A percentile compares a stretch with the other conserved stretches of the same genome.
Evolutionary conservation across 2,888 invertebrate species (phyloP).

Genomic region (Hyppa rectilinea): DNA sequence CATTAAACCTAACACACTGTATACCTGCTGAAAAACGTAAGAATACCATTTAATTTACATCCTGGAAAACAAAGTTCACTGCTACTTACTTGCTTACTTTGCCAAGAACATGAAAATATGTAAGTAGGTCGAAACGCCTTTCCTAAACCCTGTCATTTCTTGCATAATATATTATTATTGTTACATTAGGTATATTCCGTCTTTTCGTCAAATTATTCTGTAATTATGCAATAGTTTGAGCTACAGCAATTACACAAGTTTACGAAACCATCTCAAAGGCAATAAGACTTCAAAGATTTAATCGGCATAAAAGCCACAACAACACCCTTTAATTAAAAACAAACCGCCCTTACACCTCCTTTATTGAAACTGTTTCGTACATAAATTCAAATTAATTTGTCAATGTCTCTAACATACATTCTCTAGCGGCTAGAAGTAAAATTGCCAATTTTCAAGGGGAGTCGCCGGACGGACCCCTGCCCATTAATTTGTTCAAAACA

Average conservation of each 20-base stretch:
- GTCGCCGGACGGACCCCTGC: slow-evolving; percentile 14
- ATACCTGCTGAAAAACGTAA: background rate
- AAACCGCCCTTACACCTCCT: slow-evolving; percentile 19
- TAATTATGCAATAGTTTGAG: background rate
- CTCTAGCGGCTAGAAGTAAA: slow-evolving; percentile 22
- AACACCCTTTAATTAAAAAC: slow-evolving; percentile 50
- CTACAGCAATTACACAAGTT: slow-evolving; percentile 16
- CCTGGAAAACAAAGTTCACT: background rate
- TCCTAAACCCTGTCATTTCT: background rate
- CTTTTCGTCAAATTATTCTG: background rate
- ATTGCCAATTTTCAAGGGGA: slow-evolving; percentile 52
- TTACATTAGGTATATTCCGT: background rate
- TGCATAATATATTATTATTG: background rate
- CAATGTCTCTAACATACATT: slow-evolving; percentile 62
- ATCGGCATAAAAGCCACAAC: slow-evolving; percentile 18
- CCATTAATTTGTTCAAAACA: slow-evolving; percentile 51
- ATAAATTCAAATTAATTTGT: slow-evolving; percentile 65
- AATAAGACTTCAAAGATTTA: slow-evolving; percentile 23
- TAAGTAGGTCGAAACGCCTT: background rate
- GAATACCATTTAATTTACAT: background rate
- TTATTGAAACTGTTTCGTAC: slow-evolving; percentile 32
- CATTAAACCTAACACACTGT: no score
- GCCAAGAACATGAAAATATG: no score
- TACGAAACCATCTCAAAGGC: slow-evolving; percentile 5
- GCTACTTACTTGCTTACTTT: no score